These are phyloP conservation scores for Euspilapteryx auroguttella DNA, from an alignment of 2,888 invertebrate genomes.

Conservation along the genomic window DNA sequence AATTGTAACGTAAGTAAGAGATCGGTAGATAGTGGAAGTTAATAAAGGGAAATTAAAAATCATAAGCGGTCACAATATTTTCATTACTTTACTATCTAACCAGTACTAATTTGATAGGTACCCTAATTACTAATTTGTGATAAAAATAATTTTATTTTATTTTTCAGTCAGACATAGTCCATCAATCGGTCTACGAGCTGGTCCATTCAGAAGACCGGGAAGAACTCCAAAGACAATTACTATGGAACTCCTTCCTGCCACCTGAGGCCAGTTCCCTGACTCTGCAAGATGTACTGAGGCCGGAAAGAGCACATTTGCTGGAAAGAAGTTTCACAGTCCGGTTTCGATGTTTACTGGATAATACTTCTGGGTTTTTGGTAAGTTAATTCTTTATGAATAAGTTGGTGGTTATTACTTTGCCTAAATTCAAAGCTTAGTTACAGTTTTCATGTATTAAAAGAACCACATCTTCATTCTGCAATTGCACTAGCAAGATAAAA, in stretches of 20 bases:
- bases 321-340: conserved; percentile 98
- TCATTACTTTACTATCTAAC: no score
- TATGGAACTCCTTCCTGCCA: conserved; percentile 93
- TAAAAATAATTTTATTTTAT: no score
- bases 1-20: no score
- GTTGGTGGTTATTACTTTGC: background rate
- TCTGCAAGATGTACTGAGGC: conserved; percentile 84
- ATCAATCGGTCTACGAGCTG: conserved; percentile 98
- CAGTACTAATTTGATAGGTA: no score
- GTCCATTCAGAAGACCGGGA: conserved; percentile 99
- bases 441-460: no score
- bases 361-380: conserved; percentile 98
- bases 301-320: conserved; percentile 86
- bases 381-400: no score
- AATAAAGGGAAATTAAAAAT: no score
- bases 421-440: background rate
- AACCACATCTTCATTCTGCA: no score
- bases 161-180: conserved; percentile 97
- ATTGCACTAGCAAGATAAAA: no score
- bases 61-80: no score
- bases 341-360: conserved; percentile 97
- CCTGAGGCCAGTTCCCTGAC: conserved; percentile 72
- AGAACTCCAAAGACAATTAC: conserved; percentile 91
- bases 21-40: no score
- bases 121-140: no score